phyloP scores from a whole-genome alignment of 2,888 invertebrate species.

The Eulithis prunata region DNA sequence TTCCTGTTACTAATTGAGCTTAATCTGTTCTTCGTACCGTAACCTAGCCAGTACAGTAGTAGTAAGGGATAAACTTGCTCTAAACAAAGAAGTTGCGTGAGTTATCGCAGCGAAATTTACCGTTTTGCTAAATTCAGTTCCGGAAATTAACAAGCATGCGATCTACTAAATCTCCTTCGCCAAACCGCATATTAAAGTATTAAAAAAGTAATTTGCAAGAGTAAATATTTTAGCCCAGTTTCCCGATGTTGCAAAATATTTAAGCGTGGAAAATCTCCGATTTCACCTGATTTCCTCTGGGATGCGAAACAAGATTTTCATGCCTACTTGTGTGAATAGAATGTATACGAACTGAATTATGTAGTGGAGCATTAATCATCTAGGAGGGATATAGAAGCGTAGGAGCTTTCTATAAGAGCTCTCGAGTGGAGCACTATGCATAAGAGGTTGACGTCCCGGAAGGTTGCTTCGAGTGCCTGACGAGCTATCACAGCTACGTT shows the following conservation, averaged over 20 bases:
- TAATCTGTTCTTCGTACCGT: slow-evolving; percentile 51
- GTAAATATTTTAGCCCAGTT: slow-evolving; percentile 33
- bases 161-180: slow-evolving; percentile 20
- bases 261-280: slow-evolving; percentile 37
- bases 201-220: slow-evolving; percentile 29
- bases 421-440: slow-evolving; percentile 63
- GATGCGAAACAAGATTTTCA: slow-evolving; percentile 50
- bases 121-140: slow-evolving; percentile 22
- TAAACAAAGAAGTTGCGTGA: slow-evolving; percentile 38
- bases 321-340: slow-evolving; percentile 44
- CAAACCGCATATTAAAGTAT: slow-evolving; percentile 14
- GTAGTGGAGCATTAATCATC: slow-evolving; percentile 61
- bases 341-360: slow-evolving; percentile 49
- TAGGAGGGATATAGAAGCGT: slow-evolving; percentile 63
- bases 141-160: slow-evolving; percentile 28
- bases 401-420: slow-evolving; percentile 69
- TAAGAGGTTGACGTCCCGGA: slow-evolving; percentile 63
- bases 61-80: slow-evolving; percentile 43
- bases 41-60: slow-evolving; percentile 1
- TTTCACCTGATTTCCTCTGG: slow-evolving; percentile 49
- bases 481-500: slow-evolving; percentile 49
- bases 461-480: slow-evolving; percentile 51
- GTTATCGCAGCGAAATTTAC: slow-evolving; percentile 31
- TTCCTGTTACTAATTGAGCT: slow-evolving; percentile 63
- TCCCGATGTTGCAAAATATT: slow-evolving; percentile 39